Evolutionary conservation across 2,113 vertebrate genomes (phyloP).

Genomic region (Callorhinus ursinus): DNA sequence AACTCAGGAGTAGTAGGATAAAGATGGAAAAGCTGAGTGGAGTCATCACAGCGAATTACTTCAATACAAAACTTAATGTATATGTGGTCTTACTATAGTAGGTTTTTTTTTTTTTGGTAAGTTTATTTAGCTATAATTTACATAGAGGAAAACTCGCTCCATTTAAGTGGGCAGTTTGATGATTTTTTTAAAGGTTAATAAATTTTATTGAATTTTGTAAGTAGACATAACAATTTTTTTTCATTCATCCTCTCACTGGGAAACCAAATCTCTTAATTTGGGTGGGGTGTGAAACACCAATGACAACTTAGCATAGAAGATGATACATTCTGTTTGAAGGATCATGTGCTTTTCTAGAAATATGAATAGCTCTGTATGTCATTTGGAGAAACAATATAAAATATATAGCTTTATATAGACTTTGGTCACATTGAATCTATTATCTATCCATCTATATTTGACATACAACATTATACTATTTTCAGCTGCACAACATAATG

Average conservation of each 20-base stretch:
- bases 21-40: not conserved
- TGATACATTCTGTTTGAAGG: not conserved
- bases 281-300: not conserved
- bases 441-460: not conserved
- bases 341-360: not conserved
- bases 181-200: not conserved
- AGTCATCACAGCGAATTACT: not conserved
- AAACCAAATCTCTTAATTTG: not conserved
- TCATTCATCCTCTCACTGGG: not conserved
- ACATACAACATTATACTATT: not conserved
- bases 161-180: not conserved
- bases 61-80: not conserved
- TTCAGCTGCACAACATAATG: not conserved
- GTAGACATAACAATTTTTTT: not conserved
- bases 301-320: not conserved
- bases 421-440: not conserved
- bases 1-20: not conserved
- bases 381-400: not conserved
- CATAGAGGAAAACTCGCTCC: not conserved
- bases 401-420: not conserved
- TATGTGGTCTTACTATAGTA: not conserved
- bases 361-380: not conserved
- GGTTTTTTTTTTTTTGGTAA: not conserved
- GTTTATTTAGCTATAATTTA: not conserved
- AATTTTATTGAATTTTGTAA: not conserved